Base-by-base conservation (phyloP, 2,797 vertebrate genomes). In the Podarcis lilfordi region DNA sequence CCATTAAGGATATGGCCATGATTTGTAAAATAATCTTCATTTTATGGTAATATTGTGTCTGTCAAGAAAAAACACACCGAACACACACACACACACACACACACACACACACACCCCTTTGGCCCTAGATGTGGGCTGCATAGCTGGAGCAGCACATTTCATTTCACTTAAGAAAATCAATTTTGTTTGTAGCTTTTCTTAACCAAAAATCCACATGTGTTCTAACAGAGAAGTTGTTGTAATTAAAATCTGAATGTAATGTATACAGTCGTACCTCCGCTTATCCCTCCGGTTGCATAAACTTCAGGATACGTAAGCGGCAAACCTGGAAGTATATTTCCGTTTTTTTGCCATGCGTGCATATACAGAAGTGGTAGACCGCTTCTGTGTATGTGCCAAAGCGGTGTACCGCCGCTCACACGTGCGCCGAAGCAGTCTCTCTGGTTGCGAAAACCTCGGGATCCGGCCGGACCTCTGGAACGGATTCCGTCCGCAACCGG, bases 1-100 rank as follows among this genome's bases (percentile, higher is more conserved):
- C 80, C 82, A 59, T 90, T 17, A 3, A 0, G 27, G 43, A 0
- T 82, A 71, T 1, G 5, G 35, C 43, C 23, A 72, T 77, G 79
- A 93, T 91, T 84, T 92, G 86, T 19, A 87, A 84, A 89, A 91
- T 74, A 55, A 90, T 66, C 35, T 40, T 74, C 79, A 50, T 89
- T 90, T 85, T 84, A 86, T 89, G 86, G 92, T 89, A 89, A 86
- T 89, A 8, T 80, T 85, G 40, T 78, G 27, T 13, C 91, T 86
- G 9, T 69, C 81, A 80, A 88, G 69, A 85, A 61, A 86, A 90
- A 40, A 84, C 25, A 23, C 32, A 84, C 68, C 43, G 9, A 50
- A 50, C 11, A 50, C 11, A 50, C 45, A 45, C 45, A 45, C 45
- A 50, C 45, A 50, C 45, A 50, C 45, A n/a, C n/a, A 50, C 11